Evolutionary conservation across 2,797 vertebrate species (phyloP), one percentile per base, ranked within the genome.

Genomic region (Smutsia gigantea): DNA sequence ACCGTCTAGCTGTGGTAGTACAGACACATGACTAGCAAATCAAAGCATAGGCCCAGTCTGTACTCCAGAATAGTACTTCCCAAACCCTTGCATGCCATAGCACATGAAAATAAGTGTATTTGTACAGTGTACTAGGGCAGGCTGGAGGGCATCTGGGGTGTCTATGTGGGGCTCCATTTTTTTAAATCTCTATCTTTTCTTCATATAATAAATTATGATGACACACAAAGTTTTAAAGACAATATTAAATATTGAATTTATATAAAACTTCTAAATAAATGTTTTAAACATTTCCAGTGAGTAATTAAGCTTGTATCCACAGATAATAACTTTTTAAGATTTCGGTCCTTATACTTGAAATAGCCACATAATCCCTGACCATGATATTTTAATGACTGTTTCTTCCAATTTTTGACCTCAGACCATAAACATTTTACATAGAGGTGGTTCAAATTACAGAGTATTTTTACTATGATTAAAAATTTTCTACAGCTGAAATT

Each of bases 331-430:
- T 71, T 82, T 71, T 17, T 4, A 90, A 82, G 71, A 37, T 53
- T 23, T 92, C 19, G 57, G 27, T 55, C 13, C n/a, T 78, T 59
- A 46, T 83, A 51, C 31, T 77, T 86, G 25, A 92, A 92, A 57
- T 77, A n/a, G 81, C 34, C 57, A 17, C 14, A 34, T 7, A 39
- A 69, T 34, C 46, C 57, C 64, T 63, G 12, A 90, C 31, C 42
- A 23, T 15, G 21, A 87, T 37, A 89, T 39, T 69, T 92, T 82
- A 85, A 71, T 77, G 69, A 72, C 37, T 21, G 27, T 29, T 59
- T 94, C 63, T 93, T 92, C n/a, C 51, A 61, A 90, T 82, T 92
- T 53, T 94, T 95, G 31, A 90, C 53, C 7, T 9, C 4, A 63
- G 39, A 53, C 42, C n/a, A 92, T 46, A 83, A 90, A 61, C 21